Percentiles rank a stretch among this genome's conserved stretches.
phyloP scores from a whole-genome alignment of 2,888 invertebrate species.

The Adelognathus sp. region DNA sequence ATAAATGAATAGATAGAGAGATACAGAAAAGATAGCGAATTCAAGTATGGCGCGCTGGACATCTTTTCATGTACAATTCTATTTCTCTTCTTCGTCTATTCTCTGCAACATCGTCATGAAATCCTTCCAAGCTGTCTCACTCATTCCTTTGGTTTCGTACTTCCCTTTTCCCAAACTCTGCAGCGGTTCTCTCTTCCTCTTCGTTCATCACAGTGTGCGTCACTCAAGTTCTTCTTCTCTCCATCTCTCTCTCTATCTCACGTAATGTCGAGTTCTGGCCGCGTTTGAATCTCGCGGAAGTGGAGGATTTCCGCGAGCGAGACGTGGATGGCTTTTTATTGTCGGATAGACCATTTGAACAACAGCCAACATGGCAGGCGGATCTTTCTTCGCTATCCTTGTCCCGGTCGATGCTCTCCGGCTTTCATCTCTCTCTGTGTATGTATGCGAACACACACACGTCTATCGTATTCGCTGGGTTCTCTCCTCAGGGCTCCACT shows the following conservation, averaged over 20 bases:
- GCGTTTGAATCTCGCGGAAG: constrained; percentile 75
- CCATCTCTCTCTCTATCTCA: neutral
- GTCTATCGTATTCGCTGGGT: neutral
- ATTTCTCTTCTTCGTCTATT: constrained; percentile 16
- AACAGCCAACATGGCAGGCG: constrained; percentile 78
- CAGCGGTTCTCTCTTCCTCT: constrained; percentile 27
- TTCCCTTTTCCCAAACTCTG: constrained; percentile 9
- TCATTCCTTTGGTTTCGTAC: constrained; percentile 11
- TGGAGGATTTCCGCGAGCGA: constrained; percentile 71
- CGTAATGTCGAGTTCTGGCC: constrained; percentile 51
- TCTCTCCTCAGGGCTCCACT: constrained; percentile 40
- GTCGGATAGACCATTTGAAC: constrained; percentile 78
- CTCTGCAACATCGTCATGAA: constrained; percentile 2
- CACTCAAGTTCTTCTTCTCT: neutral
- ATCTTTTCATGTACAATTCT: constrained; percentile 30
- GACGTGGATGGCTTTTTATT: constrained; percentile 78
- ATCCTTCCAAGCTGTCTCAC: neutral
- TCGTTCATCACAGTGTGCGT: neutral
- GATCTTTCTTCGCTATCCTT: constrained; percentile 6
- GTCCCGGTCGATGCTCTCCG: constrained; percentile 37
- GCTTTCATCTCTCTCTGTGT: constrained; percentile 23
- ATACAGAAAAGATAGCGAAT: constrained; percentile 45
- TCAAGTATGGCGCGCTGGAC: constrained; percentile 24
- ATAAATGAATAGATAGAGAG: constrained; percentile 53
- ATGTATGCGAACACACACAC: too few relatives aligned